Conservation (phyloP, 2,113 vertebrate genomes). For the Corythaixoides concolor region DNA sequence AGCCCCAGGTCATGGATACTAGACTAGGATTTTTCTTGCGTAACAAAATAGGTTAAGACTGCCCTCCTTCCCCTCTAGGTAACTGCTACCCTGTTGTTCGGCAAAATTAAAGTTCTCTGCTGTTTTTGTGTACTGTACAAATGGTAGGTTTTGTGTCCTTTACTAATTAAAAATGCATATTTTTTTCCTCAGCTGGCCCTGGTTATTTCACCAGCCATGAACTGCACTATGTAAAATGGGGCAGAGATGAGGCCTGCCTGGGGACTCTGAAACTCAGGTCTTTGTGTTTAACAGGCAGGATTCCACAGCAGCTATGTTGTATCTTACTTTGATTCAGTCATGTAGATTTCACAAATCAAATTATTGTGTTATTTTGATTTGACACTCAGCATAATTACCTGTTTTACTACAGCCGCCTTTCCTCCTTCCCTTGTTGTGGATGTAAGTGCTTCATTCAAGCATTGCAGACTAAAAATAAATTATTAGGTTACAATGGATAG, state of each 20-base stretch:
- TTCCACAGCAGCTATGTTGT: not conserved
- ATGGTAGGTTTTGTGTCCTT: not conserved
- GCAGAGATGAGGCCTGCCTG: not conserved
- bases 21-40: not conserved
- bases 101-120: not conserved
- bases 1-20: not conserved
- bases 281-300: not conserved
- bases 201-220: not conserved
- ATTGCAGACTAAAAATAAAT: slow-evolving; percentile 87
- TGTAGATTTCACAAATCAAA: not conserved
- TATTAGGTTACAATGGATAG: slow-evolving; percentile 55
- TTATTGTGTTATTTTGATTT: not conserved
- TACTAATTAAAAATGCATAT: not conserved
- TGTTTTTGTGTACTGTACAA: not conserved
- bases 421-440: slow-evolving; percentile 88
- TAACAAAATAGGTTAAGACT: not conserved
- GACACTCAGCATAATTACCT: slow-evolving; percentile 80
- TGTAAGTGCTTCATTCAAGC: slow-evolving; percentile 90
- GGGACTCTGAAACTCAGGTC: not conserved
- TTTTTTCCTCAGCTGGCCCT: not conserved
- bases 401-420: slow-evolving; percentile 90
- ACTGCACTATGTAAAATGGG: not conserved
- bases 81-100: not conserved
- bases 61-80: not conserved
- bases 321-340: not conserved